Percentiles rank a stretch among this genome's conserved stretches.
phyloP scores from a whole-genome alignment of 2,888 invertebrate species.

The Liodrosophila aerea region DNA sequence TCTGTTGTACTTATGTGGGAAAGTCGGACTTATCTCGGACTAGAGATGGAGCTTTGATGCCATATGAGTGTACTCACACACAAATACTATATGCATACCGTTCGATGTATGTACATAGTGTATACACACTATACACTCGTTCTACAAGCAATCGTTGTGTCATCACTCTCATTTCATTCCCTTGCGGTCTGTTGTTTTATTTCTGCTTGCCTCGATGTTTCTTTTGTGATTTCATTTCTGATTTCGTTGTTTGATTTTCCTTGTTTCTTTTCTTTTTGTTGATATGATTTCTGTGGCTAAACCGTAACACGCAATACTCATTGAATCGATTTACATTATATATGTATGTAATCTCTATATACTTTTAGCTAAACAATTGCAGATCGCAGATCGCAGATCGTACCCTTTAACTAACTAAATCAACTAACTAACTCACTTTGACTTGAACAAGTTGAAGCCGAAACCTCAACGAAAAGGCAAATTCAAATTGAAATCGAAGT shows the following conservation, averaged over 20 bases:
- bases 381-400: constrained; percentile 62
- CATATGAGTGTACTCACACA: not conserved
- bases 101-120: no score
- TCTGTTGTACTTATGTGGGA: no score
- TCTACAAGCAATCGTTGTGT: constrained; percentile 8
- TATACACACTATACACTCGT: not conserved
- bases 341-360: constrained; percentile 62
- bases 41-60: no score
- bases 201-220: constrained; percentile 14
- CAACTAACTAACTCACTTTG: constrained; percentile 28
- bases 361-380: constrained; percentile 79
- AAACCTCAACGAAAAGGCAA: constrained; percentile 21
- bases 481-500: not conserved
- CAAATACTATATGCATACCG: not conserved
- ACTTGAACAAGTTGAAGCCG: constrained; percentile 18
- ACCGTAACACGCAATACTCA: constrained; percentile 34
- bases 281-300: constrained; percentile 42
- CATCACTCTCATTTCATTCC: constrained; percentile 9
- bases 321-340: constrained; percentile 61
- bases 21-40: no score
- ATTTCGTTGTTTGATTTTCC: constrained; percentile 13
- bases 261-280: constrained; percentile 14
- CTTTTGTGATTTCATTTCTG: not conserved
- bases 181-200: constrained; percentile 10
- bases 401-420: constrained; percentile 42